Evolutionary conservation across 2,113 vertebrate genomes (phyloP).

Genomic region (Sinocyclocheilus anophthalmus): DNA sequence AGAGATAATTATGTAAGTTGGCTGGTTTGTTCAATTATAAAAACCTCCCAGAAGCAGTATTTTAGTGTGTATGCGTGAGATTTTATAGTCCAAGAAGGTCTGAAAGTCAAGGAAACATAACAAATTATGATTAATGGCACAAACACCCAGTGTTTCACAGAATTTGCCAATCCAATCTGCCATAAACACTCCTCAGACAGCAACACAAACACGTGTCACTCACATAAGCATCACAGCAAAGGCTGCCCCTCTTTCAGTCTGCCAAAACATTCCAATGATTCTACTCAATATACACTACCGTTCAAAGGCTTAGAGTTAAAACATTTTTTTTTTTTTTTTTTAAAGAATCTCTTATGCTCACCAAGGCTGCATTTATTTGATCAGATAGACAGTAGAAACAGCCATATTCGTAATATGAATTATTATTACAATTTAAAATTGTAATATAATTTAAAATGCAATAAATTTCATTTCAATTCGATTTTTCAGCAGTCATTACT

Average conservation of each 20-base stretch:
- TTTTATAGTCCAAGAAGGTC: conserved; percentile 30
- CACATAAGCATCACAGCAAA: neutral
- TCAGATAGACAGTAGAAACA: no score
- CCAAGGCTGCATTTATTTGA: no score
- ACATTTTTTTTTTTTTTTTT: no score
- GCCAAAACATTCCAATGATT: conserved; percentile 21
- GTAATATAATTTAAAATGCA: no score
- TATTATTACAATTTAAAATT: no score
- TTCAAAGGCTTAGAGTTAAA: no score
- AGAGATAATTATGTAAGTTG: neutral
- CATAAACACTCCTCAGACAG: neutral
- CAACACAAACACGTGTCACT: no score
- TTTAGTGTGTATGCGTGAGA: conserved; percentile 38
- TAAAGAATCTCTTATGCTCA: no score
- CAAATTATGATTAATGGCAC: conserved; percentile 52
- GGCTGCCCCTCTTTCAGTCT: neutral
- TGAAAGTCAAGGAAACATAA: conserved; percentile 41
- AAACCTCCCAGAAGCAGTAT: neutral
- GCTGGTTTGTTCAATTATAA: neutral
- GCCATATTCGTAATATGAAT: no score
- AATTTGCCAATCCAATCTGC: neutral
- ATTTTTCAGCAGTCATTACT: no score
- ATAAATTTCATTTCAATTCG: no score
- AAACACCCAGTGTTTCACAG: conserved; percentile 5
- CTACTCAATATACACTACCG: neutral